phyloP scores from a whole-genome alignment of 2,797 vertebrate species.

The Amblyraja radiata region DNA sequence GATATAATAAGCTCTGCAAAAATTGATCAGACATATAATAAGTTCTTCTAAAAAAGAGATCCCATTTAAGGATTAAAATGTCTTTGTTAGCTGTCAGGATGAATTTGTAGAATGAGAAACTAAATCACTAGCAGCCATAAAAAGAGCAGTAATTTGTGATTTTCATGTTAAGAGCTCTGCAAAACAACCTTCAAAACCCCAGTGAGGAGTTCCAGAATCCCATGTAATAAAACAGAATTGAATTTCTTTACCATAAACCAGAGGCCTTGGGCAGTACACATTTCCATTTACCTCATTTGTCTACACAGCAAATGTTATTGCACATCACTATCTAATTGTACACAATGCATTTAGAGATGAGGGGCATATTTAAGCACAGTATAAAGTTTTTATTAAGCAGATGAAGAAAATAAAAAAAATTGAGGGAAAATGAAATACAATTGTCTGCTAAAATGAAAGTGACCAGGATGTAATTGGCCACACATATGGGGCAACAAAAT shows the following conservation, averaged over 20 bases:
- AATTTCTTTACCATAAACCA: background rate
- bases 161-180: background rate
- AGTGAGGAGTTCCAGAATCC: constrained; percentile 5
- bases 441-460: constrained; percentile 1
- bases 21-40: no score
- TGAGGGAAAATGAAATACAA: background rate
- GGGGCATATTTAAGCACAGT: background rate
- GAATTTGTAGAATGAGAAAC: background rate
- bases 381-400: background rate
- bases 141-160: background rate
- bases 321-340: background rate
- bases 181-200: constrained; percentile 16
- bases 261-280: background rate
- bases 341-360: background rate
- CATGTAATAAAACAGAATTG: background rate
- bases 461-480: background rate
- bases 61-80: background rate
- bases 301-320: background rate
- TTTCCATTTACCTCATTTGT: background rate
- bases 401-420: no score
- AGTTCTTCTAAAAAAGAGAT: background rate
- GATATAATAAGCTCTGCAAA: background rate
- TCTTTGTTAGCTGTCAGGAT: background rate
- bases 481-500: background rate
- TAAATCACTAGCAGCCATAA: background rate